phyloP scores from a whole-genome alignment of 2,888 invertebrate species.

The Barypeithes pellucidus region DNA sequence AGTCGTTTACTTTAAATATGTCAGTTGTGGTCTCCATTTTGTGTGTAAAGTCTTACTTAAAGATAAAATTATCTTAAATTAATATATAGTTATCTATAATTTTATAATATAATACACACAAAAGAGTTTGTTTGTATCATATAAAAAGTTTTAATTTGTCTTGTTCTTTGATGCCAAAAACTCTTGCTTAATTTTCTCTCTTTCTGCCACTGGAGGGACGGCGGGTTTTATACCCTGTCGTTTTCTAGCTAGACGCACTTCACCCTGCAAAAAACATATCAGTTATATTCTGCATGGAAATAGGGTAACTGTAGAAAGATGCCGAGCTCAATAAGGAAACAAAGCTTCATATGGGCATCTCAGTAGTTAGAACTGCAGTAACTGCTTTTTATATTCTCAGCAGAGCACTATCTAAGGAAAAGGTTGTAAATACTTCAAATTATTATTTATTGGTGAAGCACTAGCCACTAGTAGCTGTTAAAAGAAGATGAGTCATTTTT shows the following conservation, averaged over 20 bases:
- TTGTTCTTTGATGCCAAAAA: slow-evolving; percentile 65
- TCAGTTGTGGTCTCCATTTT: slow-evolving; percentile 22
- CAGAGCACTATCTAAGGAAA: no score
- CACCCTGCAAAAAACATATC: slow-evolving; percentile 72
- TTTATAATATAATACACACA: neutral
- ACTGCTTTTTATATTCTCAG: no score
- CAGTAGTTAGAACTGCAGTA: no score
- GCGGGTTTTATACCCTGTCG: slow-evolving; percentile 78
- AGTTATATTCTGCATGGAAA: neutral
- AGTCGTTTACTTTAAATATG: slow-evolving; percentile 49
- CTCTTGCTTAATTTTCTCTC: slow-evolving; percentile 78
- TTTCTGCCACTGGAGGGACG: slow-evolving; percentile 81
- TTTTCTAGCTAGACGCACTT: slow-evolving; percentile 75
- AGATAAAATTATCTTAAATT: neutral
- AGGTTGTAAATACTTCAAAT: no score
- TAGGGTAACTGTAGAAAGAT: no score
- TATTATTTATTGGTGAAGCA: no score
- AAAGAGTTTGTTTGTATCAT: no score
- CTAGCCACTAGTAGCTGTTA: no score
- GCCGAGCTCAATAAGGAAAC: no score
- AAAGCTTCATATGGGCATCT: no score
- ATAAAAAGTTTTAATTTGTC: slow-evolving; percentile 57
- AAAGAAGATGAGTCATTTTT: no score
- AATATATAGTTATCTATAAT: neutral
- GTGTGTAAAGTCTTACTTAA: neutral